Evolutionary conservation across 2,888 invertebrate species (phyloP), one percentile per base, ranked within the genome.

Genomic region (Notodonta dromedarius): DNA sequence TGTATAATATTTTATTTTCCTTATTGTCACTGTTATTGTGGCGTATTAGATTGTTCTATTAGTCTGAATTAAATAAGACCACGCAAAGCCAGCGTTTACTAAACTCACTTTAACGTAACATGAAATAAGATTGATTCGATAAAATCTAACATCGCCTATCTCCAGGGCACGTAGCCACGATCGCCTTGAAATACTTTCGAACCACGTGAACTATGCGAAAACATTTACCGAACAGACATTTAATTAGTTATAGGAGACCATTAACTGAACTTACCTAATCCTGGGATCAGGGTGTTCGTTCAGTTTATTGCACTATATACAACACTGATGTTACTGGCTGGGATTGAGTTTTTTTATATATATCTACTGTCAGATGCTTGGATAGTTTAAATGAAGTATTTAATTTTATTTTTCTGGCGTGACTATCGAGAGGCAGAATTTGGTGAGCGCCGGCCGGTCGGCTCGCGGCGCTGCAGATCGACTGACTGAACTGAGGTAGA

Each of bases 101-200:
- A 4, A 42, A 42, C 42, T 7, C 6, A 35, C 35, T 40, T 40
- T 42, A 46, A 46, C n/a, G n/a, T n/a, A 5, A 46, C 13, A 46
- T 52, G 12, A 52, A n/a, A 40, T 55, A 55, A 68, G 60, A 68
- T 67, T 65, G 58, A 57, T 67, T 71, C 74, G 69, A 73, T 72
- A 70, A 74, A 80, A 80, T 75, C 61, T 61, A 60, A 67, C 67
- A 68, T 69, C 62, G 61, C 67, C 63, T 78, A 77, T 75, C 74
- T 76, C 73, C 78, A 84, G 75, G 81, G 76, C 78, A 80, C 79
- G 76, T 76, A 84, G 61, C 83, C 90, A 89, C 71, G 91, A 89
- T 91, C 85, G 86, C 93, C 93, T 93, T 93, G 93, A 89, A 93
- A 93, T 91, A 93, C 93, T 93, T 93, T 93, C 93, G 78, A 91